These are phyloP conservation scores for Balaeniceps rex DNA, from an alignment of 2,113 vertebrate species.

Conservation along the genomic window DNA sequence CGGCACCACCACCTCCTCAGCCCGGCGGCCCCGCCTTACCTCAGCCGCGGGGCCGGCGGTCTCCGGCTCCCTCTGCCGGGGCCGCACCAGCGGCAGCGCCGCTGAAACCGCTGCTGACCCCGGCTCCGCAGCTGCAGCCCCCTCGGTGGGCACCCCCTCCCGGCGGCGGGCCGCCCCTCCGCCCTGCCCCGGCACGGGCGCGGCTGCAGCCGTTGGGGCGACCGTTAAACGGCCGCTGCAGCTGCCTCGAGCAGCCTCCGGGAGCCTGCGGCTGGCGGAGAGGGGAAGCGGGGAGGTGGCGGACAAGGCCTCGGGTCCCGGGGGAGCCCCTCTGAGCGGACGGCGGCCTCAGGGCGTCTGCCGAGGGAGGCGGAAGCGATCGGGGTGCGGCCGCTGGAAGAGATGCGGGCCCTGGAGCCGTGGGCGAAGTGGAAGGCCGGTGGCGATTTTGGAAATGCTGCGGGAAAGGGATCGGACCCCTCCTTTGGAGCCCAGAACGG, in stretches of 20 bases:
- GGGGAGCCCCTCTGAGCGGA: no score
- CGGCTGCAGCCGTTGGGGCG: not conserved
- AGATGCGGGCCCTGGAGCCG: not conserved
- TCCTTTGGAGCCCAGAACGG: not conserved
- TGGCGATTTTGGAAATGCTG: rapidly evolving
- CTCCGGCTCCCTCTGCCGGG: slow-evolving; percentile 42
- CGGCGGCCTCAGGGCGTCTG: not conserved
- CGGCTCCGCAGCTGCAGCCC: not conserved
- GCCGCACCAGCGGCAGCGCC: not conserved
- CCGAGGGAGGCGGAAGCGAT: no score
- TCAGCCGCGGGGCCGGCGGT: not conserved
- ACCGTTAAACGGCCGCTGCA: not conserved
- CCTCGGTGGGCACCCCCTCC: no score
- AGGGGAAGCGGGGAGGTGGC: not conserved
- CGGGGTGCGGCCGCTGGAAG: not conserved
- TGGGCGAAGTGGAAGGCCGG: no score
- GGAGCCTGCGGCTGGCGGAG: not conserved
- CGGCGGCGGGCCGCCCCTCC: no score
- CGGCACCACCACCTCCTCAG: not conserved
- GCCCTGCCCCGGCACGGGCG: no score
- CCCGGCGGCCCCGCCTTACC: not conserved
- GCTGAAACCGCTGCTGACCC: not conserved
- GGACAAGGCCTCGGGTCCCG: no score
- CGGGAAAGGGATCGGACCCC: no score
- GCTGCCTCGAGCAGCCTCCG: not conserved